Conservation (phyloP, 2,797 vertebrate species). For the Micropoecilia bifurca region DNA sequence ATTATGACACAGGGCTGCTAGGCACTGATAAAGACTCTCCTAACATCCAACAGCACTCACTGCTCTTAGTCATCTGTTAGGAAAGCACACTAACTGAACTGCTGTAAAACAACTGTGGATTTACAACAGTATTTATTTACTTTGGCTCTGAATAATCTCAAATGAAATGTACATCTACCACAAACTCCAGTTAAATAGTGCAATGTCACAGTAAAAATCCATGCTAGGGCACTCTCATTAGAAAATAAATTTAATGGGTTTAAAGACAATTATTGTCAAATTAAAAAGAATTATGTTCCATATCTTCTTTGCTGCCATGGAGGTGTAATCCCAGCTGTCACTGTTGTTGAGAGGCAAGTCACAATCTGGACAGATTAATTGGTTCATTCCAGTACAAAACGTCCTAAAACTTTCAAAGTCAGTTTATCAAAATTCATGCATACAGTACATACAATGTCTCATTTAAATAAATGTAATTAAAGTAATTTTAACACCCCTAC, state of each 20-base stretch:
- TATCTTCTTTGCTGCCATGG: no score
- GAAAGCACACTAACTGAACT: constrained; percentile 16
- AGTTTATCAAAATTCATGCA: neutral
- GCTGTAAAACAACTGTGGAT: neutral
- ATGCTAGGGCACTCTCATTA: neutral
- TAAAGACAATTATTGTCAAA: neutral
- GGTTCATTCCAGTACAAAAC: neutral
- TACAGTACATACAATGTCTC: neutral
- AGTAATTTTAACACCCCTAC: neutral
- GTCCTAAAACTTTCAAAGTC: neutral
- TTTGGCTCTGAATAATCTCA: neutral
- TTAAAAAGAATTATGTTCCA: neutral
- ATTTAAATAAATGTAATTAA: neutral
- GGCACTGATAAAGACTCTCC: constrained; percentile 50
- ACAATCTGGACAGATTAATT: neutral
- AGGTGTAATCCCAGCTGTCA: neutral
- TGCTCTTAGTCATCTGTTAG: constrained; percentile 44
- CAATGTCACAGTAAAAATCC: neutral
- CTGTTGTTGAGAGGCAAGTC: neutral
- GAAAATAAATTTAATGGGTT: neutral
- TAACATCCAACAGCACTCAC: constrained; percentile 43
- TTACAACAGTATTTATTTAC: neutral
- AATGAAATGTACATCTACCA: neutral
- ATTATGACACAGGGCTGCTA: constrained; percentile 50
- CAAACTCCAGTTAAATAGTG: neutral